Evolutionary conservation across 1,140 invertebrate genomes (phyloP), one percentile per base, ranked within the genome.

Genomic region (Aphis gossypii): DNA sequence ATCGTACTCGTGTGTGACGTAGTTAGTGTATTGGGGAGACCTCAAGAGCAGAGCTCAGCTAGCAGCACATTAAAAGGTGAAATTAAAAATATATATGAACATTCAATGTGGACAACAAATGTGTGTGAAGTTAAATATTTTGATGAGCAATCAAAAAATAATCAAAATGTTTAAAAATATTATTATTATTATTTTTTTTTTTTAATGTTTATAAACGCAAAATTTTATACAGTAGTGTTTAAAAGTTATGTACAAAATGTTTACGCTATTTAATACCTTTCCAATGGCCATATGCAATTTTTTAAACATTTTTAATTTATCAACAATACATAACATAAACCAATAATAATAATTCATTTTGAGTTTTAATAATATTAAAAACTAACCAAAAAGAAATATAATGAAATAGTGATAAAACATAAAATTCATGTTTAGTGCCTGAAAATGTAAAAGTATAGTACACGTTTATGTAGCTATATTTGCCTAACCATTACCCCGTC

Each of bases 1-100:
- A 86, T 93, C 92, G 82, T 93, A 44, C 21, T 93, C 82, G 92
- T 38, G 82, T 93, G 92, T 93, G 92, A 93, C 23, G 76, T 93
- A 84, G 92, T 84, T 20, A 84, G 48, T 86, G 92, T 93, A 86
- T 93, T 93, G 23, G 82, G 92, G 23, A 46, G 92, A 54, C 92
- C 92, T 1, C 92, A 93, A 54, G 60, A 76, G 44, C 44, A 83
- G 20, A 86, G 0, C 8, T n/a, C 82, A 44, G 68, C 35, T 41
- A 18, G 35, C 68, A 56, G 35, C 46, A 51, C 54, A n/a, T 93
- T 86, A 38, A 93, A 93, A 86, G 92, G 92, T 93, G 25, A 86
- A 9, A 89, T 35, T 20, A 56, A 35, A 87, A 35, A n/a, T 11
- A 89, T 38, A 23, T 9, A 35, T 44, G 46, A 18, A 56, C 4